Conservation (phyloP, 2,888 invertebrate species). For the Ochlodes sylvanus region DNA sequence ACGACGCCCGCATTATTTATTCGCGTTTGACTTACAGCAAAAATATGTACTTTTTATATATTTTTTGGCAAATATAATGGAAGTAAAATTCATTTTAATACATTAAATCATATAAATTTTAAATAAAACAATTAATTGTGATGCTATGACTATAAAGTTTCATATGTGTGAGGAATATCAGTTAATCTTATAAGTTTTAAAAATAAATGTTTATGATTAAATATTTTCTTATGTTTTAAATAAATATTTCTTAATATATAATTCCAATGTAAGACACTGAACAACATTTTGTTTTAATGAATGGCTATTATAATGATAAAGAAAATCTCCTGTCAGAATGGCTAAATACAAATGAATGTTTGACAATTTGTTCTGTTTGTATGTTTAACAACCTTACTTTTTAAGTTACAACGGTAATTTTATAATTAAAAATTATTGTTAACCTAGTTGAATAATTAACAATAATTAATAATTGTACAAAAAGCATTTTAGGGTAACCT, state of each 20-base stretch:
- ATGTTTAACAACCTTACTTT: background rate
- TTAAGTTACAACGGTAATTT: too few relatives aligned
- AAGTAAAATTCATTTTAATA: background rate
- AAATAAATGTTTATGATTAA: constrained; percentile 11
- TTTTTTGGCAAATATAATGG: constrained; percentile 11
- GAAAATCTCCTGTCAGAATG: background rate
- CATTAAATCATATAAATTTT: background rate
- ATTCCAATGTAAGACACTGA: constrained; percentile 2
- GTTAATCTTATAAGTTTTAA: constrained; percentile 4
- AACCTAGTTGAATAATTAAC: background rate
- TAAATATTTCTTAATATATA: constrained; percentile 18
- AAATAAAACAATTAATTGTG: constrained; percentile 10
- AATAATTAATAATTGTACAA: background rate
- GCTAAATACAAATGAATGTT: background rate
- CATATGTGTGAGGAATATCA: background rate
- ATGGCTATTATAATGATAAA: background rate
- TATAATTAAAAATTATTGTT: background rate
- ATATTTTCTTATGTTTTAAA: constrained; percentile 15
- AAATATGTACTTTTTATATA: constrained; percentile 20
- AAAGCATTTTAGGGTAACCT: too few relatives aligned
- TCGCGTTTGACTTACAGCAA: constrained; percentile 22
- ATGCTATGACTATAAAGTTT: constrained; percentile 5
- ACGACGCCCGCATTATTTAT: background rate
- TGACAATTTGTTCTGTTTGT: background rate
- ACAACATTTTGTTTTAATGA: background rate